Conservation (phyloP, 2,113 vertebrate genomes). For the Panthera leo region DNA sequence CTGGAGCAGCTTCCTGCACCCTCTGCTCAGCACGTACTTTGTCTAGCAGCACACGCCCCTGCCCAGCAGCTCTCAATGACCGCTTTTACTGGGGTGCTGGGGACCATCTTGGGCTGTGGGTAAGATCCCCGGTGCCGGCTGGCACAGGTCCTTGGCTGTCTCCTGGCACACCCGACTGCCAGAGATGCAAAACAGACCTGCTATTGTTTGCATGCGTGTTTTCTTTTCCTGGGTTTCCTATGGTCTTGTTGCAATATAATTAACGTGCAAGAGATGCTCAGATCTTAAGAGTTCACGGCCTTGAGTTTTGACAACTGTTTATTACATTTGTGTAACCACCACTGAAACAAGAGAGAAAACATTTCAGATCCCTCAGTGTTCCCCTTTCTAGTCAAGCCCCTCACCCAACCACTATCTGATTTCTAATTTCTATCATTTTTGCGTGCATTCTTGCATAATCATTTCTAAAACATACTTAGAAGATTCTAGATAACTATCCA, state of each 20-base stretch:
- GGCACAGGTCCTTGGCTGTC: constrained; percentile 44
- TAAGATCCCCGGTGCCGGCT: constrained; percentile 32
- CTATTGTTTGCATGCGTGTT: background rate
- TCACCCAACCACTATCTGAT: background rate
- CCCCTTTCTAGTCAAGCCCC: background rate
- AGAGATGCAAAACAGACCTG: background rate
- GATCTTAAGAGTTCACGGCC: background rate
- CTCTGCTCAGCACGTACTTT: background rate
- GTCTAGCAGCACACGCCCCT: background rate
- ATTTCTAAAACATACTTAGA: constrained; percentile 50
- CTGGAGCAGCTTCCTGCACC: background rate
- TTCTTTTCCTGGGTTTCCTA: background rate
- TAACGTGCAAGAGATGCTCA: background rate
- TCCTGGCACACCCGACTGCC: background rate
- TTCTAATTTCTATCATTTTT: background rate
- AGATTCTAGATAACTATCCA: constrained; percentile 5
- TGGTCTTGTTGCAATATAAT: background rate
- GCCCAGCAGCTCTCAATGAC: background rate
- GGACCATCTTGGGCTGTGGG: background rate
- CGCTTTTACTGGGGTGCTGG: background rate
- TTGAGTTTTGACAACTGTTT: background rate
- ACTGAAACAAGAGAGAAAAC: background rate
- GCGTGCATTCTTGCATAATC: background rate
- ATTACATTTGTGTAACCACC: background rate
- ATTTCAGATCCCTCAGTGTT: background rate